phyloP scores from a whole-genome alignment of 1,140 invertebrate genomes.

The Arion vulgaris region DNA sequence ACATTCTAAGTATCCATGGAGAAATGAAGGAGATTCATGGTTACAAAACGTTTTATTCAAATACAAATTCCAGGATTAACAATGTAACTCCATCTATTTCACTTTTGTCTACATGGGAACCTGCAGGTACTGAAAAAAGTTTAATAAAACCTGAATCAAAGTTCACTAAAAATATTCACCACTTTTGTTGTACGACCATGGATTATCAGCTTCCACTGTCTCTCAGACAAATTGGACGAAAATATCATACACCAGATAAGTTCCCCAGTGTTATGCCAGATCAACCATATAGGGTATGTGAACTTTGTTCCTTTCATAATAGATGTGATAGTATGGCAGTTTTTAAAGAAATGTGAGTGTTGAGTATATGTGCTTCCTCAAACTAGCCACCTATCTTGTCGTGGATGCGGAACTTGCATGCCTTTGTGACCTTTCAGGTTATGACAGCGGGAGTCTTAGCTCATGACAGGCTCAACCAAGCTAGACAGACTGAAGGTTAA shows the following conservation, averaged over 20 bases:
- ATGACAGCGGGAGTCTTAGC: too few species aligned
- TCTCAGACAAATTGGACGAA: slow-evolving; percentile 55
- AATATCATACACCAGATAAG: slow-evolving; percentile 58
- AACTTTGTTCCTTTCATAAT: too few species aligned
- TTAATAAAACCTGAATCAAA: slow-evolving; percentile 18
- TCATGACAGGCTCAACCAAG: too few species aligned
- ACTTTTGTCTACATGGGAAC: slow-evolving; percentile 57
- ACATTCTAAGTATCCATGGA: slow-evolving; percentile 56
- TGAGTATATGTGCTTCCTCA: too few species aligned
- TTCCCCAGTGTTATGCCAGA: slow-evolving; percentile 51
- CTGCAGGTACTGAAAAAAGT: slow-evolving; percentile 28
- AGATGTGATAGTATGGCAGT: too few species aligned
- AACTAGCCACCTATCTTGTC: too few species aligned
- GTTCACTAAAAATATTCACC: slow-evolving; percentile 56
- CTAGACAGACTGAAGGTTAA: too few species aligned
- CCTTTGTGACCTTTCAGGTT: too few species aligned
- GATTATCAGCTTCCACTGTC: slow-evolving; percentile 60
- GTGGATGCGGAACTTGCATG: too few species aligned
- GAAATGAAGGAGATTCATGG: slow-evolving; percentile 45
- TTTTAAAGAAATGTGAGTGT: too few species aligned
- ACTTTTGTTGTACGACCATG: slow-evolving; percentile 61
- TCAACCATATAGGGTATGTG: slow-evolving; percentile 54
- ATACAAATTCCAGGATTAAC: slow-evolving; percentile 32
- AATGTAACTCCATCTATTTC: slow-evolving; percentile 48
- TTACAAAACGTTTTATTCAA: slow-evolving; percentile 40